A percentile compares a stretch with the other conserved stretches of the same genome.
phyloP scores from a whole-genome alignment of 2,888 invertebrate species.

The Macropis europaea region DNA sequence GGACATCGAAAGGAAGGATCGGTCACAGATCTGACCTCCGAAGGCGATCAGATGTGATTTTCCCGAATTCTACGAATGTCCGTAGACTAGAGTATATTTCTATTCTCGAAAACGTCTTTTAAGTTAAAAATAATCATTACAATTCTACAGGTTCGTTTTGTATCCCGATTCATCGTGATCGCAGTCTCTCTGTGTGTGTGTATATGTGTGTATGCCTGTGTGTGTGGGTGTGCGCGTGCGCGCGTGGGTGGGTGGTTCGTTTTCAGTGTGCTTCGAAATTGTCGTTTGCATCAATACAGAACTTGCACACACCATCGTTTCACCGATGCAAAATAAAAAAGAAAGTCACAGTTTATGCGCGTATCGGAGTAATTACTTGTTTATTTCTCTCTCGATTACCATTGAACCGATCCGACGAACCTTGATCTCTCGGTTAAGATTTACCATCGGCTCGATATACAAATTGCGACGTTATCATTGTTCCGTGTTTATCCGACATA shows the following conservation, averaged over 20 bases:
- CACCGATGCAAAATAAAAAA: constrained; percentile 48
- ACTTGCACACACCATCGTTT: constrained; percentile 24
- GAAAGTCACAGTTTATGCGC: constrained; percentile 49
- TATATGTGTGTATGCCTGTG: no score
- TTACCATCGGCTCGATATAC: constrained; percentile 60
- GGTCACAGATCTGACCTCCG: constrained; percentile 43
- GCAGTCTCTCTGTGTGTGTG: constrained; percentile 15
- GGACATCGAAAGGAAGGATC: constrained; percentile 68
- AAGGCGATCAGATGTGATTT: constrained; percentile 45
- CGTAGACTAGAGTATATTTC: constrained; percentile 62
- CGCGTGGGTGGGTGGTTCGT: no score
- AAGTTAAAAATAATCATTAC: constrained; percentile 52
- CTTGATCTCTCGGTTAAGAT: constrained; percentile 45
- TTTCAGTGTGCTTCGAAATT: constrained; percentile 33
- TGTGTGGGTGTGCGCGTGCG: no score
- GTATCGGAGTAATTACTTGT: constrained; percentile 40
- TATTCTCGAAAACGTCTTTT: constrained; percentile 51
- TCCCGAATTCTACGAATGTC: constrained; percentile 55
- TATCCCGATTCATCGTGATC: constrained; percentile 38
- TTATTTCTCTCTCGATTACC: constrained; percentile 38
- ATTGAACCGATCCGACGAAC: constrained; percentile 41
- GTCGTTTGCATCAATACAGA: constrained; percentile 16
- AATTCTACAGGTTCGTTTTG: constrained; percentile 34
- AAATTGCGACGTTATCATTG: constrained; percentile 65
- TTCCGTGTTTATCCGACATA: constrained; percentile 65